Conservation (phyloP, 2,888 invertebrate genomes). For the Anticlea derivata region DNA sequence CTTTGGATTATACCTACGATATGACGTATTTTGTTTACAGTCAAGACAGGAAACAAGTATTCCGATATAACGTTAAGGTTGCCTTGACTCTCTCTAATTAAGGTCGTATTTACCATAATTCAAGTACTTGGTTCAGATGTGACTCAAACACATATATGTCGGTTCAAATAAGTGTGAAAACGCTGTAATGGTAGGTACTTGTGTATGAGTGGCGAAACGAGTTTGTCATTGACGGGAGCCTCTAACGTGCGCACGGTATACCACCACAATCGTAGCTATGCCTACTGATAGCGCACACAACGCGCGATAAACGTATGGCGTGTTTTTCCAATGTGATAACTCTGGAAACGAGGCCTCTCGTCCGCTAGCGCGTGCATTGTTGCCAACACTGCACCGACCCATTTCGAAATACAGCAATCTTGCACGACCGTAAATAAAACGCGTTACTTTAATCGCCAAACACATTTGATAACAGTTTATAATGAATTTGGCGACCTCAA, state of each 20-base stretch:
- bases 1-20: too few relatives aligned
- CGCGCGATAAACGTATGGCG: conserved; percentile 68
- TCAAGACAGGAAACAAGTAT: conserved; percentile 26
- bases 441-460: conserved; percentile 33
- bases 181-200: conserved; percentile 18
- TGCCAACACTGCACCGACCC: conserved; percentile 32
- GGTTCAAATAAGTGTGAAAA: conserved; percentile 31
- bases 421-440: conserved; percentile 26
- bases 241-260: conserved; percentile 34
- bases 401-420: conserved; percentile 20
- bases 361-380: conserved; percentile 34
- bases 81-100: conserved; percentile 24
- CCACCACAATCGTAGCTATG: conserved; percentile 39
- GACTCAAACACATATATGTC: conserved; percentile 30
- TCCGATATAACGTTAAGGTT: conserved; percentile 28
- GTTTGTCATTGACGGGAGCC: conserved; percentile 43
- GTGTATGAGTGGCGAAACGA: conserved; percentile 30
- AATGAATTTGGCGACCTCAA: conserved; percentile 58
- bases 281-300: conserved; percentile 69
- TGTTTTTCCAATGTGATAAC: conserved; percentile 77
- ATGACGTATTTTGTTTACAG: conserved; percentile 16
- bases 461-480: conserved; percentile 49
- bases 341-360: conserved; percentile 58
- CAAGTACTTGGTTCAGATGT: conserved; percentile 25
- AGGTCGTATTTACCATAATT: conserved; percentile 37